These are phyloP conservation scores for Triplophysa yarkandensis DNA, from an alignment of 2,797 vertebrate genomes.

Conservation along the genomic window DNA sequence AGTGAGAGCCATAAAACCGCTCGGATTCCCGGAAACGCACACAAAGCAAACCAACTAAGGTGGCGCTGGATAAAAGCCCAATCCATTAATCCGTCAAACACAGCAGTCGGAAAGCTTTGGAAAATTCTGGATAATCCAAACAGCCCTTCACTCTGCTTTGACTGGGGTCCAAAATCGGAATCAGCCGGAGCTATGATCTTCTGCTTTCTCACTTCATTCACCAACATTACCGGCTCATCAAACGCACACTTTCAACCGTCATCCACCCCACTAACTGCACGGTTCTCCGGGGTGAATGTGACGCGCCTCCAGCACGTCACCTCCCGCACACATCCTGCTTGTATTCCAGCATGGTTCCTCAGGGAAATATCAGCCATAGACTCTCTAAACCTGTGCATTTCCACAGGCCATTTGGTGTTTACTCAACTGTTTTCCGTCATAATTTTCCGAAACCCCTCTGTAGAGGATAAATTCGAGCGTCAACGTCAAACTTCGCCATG, in stretches of 20 bases:
- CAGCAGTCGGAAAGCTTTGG: conserved; percentile 7
- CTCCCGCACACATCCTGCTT: conserved; percentile 8
- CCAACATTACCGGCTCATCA: conserved; percentile 8
- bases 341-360: neutral
- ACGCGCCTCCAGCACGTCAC: neutral
- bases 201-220: neutral
- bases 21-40: conserved; percentile 15
- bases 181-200: conserved; percentile 18
- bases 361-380: neutral
- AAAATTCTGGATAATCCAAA: conserved; percentile 12
- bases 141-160: conserved; percentile 12
- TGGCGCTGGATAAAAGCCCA: conserved; percentile 24
- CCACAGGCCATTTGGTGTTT: neutral
- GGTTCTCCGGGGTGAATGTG: neutral
- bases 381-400: neutral
- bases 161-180: conserved; percentile 22
- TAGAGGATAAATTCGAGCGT: neutral
- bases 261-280: neutral
- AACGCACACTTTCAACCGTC: neutral
- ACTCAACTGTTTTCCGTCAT: neutral
- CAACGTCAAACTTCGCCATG: neutral
- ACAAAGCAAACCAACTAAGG: neutral
- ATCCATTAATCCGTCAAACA: conserved; percentile 24
- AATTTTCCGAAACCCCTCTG: neutral
- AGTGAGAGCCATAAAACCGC: no score